Percentiles rank a stretch among this genome's conserved stretches.
These are phyloP conservation scores for Panorpa germanica DNA, from an alignment of 2,888 invertebrate genomes.

Conservation along the genomic window DNA sequence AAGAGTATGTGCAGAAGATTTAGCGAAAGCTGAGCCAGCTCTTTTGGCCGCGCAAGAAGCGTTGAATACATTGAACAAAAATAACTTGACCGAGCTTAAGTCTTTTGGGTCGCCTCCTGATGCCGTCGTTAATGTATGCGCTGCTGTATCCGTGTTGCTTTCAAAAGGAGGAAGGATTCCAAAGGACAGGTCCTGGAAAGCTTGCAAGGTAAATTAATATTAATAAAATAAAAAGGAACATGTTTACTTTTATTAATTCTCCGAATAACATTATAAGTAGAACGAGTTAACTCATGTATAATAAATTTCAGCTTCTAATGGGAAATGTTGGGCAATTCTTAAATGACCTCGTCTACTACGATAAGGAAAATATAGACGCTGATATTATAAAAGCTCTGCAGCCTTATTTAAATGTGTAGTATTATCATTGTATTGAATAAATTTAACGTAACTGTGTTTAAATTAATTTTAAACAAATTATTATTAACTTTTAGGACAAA, in stretches of 20 bases:
- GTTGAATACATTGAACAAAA: slow-evolving; percentile 85
- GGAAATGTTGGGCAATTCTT: slow-evolving; percentile 78
- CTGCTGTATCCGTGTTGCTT: slow-evolving; percentile 75
- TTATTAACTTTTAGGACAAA: slow-evolving; percentile 25
- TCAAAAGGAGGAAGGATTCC: slow-evolving; percentile 71
- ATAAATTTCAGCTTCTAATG: slow-evolving; percentile 49
- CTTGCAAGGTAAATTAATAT: slow-evolving; percentile 38
- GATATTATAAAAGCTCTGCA: slow-evolving; percentile 61
- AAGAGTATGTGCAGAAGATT: slow-evolving; percentile 74
- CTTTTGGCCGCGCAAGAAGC: slow-evolving; percentile 77
- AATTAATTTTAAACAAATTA: not conserved
- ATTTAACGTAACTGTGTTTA: not conserved
- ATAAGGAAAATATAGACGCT: slow-evolving; percentile 85
- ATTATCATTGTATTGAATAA: no score
- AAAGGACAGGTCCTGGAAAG: slow-evolving; percentile 84
- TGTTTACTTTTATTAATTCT: no score
- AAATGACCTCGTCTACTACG: slow-evolving; percentile 65
- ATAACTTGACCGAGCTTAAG: slow-evolving; percentile 84
- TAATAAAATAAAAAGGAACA: not conserved
- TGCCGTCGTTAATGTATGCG: slow-evolving; percentile 72
- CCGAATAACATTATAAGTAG: no score
- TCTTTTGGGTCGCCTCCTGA: slow-evolving; percentile 89
- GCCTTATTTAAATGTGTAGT: slow-evolving; percentile 21
- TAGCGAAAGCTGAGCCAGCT: slow-evolving; percentile 85
- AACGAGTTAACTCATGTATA: no score